Evolutionary conservation across 2,113 vertebrate genomes (phyloP).

Genomic region (Callipepla californica): DNA sequence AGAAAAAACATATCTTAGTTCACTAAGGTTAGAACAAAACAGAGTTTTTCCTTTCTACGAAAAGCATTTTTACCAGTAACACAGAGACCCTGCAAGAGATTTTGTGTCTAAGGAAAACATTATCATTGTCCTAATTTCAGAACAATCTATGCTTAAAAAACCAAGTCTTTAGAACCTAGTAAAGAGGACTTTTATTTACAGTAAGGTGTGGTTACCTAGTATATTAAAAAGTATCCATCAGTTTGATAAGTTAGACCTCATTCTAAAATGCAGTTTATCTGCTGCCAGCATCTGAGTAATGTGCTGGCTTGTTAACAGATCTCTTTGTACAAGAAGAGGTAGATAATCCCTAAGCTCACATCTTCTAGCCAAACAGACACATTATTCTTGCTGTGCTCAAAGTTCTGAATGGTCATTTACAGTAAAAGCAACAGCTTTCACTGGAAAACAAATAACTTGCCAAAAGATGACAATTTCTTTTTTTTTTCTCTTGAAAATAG

Average conservation of each 20-base stretch:
- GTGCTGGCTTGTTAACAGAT: conserved; percentile 51
- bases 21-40: neutral
- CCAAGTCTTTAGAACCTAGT: neutral
- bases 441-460: conserved; percentile 66
- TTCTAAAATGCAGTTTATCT: conserved; percentile 5
- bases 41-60: neutral
- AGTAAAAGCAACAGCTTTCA: conserved; percentile 66
- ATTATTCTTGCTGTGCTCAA: conserved; percentile 57
- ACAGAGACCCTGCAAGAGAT: neutral
- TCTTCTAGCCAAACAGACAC: conserved; percentile 63
- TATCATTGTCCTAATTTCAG: neutral
- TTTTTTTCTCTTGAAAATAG: neutral
- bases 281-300: conserved; percentile 66
- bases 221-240: neutral
- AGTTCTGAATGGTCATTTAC: conserved; percentile 72
- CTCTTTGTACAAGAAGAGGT: conserved; percentile 50
- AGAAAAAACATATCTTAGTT: neutral
- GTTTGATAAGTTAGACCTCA: conserved; percentile 14
- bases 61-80: neutral
- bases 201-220: conserved; percentile 5
- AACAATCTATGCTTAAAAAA: neutral
- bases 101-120: neutral
- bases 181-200: conserved; percentile 3
- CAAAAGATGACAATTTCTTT: conserved; percentile 34
- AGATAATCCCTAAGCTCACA: conserved; percentile 62